Conservation (phyloP, 2,113 vertebrate genomes). For the Gallinago undulata region DNA sequence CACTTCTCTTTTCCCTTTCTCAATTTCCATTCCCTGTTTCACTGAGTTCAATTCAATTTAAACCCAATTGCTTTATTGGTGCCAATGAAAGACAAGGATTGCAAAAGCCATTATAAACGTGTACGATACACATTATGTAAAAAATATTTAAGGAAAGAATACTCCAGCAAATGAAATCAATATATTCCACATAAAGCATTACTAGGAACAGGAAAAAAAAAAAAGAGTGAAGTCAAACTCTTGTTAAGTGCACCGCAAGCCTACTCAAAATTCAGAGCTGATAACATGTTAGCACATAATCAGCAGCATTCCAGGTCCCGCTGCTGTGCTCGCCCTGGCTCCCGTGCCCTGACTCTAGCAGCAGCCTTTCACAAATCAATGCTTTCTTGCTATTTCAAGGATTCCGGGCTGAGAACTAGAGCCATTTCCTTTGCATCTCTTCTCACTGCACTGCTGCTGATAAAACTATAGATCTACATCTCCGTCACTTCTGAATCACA, state of each 20-base stretch:
- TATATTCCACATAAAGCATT: conserved; percentile 41
- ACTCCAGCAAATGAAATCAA: conserved; percentile 66
- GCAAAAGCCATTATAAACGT: conserved; percentile 15
- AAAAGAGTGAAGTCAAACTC: not conserved
- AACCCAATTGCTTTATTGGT: conserved; percentile 61
- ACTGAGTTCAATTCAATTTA: conserved; percentile 51
- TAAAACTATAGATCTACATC: not conserved
- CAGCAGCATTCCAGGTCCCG: not conserved
- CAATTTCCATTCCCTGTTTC: not conserved
- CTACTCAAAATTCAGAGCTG: not conserved
- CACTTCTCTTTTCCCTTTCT: not conserved
- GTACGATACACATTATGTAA: conserved; percentile 18
- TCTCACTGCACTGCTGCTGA: not conserved
- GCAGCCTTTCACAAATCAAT: not conserved
- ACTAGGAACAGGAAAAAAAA: not conserved
- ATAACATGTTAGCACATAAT: not conserved
- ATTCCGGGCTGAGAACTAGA: not conserved
- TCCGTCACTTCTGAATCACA: not conserved
- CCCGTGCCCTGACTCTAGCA: not conserved
- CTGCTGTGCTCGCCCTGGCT: not conserved
- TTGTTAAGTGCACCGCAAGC: not conserved
- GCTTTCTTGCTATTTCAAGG: not conserved
- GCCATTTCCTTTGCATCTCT: not conserved
- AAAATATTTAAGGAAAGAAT: conserved; percentile 64
- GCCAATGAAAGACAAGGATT: not conserved